Evolutionary conservation across 2,888 invertebrate genomes (phyloP).

Genomic region (Ichneumoninae sp.): DNA sequence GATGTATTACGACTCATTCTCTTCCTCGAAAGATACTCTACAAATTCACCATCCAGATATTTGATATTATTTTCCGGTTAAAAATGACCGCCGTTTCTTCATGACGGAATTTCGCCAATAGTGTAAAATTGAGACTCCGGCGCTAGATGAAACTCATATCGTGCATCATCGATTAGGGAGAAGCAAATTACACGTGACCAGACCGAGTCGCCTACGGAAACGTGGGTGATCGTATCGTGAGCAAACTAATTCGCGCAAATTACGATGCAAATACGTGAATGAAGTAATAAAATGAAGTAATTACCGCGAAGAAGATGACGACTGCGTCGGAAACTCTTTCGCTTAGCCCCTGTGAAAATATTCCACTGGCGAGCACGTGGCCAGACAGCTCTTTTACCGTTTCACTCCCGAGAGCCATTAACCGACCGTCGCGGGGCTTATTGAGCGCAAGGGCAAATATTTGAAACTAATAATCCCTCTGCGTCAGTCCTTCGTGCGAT

Average conservation of each 20-base stretch:
- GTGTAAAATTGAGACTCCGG: background rate
- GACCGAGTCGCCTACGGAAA: background rate
- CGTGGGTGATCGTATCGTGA: constrained; percentile 15
- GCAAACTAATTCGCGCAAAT: constrained; percentile 63
- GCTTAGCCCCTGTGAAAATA: constrained; percentile 5
- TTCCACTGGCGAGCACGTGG: constrained; percentile 34
- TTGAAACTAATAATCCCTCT: constrained; percentile 50
- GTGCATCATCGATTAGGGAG: constrained; percentile 7
- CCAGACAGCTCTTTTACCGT: constrained; percentile 23
- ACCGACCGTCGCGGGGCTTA: constrained; percentile 27
- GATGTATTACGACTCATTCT: too few relatives aligned
- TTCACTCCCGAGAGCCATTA: constrained; percentile 17
- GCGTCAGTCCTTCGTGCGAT: constrained; percentile 15
- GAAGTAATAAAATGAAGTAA: constrained; percentile 45
- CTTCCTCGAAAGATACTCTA: too few relatives aligned
- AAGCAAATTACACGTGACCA: constrained; percentile 1
- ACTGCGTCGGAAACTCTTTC: constrained; percentile 23
- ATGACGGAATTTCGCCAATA: too few relatives aligned
- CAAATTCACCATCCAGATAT: too few relatives aligned
- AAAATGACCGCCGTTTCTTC: too few relatives aligned
- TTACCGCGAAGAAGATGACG: constrained; percentile 31
- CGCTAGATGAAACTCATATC: background rate
- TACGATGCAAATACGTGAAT: constrained; percentile 52
- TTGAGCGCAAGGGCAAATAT: constrained; percentile 43
- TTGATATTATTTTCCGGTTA: too few relatives aligned